Evolutionary conservation across 2,888 invertebrate genomes (phyloP).

Genomic region (Scrobipalpa atriplicella): DNA sequence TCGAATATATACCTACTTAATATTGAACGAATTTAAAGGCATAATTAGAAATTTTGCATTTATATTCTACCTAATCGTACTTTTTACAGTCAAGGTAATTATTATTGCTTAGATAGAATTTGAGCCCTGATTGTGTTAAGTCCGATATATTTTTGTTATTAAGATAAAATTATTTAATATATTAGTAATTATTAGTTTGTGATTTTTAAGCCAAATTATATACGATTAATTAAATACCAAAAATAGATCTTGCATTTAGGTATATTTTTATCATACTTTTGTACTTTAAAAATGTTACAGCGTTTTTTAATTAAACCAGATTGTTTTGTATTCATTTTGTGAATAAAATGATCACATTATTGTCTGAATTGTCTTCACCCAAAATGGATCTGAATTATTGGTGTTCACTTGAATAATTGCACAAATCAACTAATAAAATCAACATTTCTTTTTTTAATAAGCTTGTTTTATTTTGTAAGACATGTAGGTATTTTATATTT

Average conservation of each 20-base stretch:
- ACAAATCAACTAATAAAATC: slow-evolving; percentile 22
- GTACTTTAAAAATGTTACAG: neutral
- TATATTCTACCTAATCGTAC: slow-evolving; percentile 7
- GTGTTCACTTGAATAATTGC: slow-evolving; percentile 32
- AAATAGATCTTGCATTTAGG: neutral
- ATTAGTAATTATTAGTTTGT: neutral
- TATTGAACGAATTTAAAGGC: slow-evolving; percentile 18
- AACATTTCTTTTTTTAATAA: slow-evolving; percentile 8
- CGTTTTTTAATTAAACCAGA: neutral
- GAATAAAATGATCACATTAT: neutral
- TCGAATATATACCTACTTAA: slow-evolving; percentile 26
- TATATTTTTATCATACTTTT: neutral
- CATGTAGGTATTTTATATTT: neutral
- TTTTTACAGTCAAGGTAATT: slow-evolving; percentile 11
- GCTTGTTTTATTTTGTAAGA: slow-evolving; percentile 3
- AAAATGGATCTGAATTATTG: slow-evolving; percentile 34
- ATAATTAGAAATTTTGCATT: slow-evolving; percentile 22
- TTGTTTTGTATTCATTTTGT: neutral
- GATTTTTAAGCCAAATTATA: neutral
- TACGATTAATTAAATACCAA: neutral
- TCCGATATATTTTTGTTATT: neutral
- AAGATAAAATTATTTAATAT: neutral
- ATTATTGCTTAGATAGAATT: neutral
- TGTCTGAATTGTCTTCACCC: slow-evolving; percentile 1
- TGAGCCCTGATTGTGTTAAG: neutral